Percentiles rank a stretch among this genome's conserved stretches.
phyloP scores from a whole-genome alignment of 2,797 vertebrate genomes.

The Atherinosoma microstoma region DNA sequence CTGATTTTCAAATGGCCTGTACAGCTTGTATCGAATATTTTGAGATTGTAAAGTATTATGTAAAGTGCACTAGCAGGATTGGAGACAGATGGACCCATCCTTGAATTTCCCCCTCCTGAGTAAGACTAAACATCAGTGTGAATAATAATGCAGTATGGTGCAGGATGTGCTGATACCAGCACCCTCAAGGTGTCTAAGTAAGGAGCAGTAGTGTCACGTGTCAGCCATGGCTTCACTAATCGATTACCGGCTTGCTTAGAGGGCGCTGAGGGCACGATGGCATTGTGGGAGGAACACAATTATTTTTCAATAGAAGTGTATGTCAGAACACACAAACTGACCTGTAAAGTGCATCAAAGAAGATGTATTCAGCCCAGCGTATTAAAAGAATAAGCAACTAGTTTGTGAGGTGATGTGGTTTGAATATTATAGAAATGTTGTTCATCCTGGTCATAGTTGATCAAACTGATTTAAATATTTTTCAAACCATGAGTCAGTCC shows the following conservation, averaged over 20 bases:
- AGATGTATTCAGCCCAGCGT: constrained; percentile 1
- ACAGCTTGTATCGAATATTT: background rate
- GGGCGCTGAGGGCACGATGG: constrained; percentile 7
- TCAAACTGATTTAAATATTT: constrained; percentile 15
- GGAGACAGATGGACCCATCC: background rate
- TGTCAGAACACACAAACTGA: constrained; percentile 3
- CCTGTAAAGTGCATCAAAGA: background rate
- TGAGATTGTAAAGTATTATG: background rate
- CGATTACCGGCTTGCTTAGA: constrained; percentile 15
- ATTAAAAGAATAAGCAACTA: constrained; percentile 1
- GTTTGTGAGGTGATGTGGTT: background rate
- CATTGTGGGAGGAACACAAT: background rate
- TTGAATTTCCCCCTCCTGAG: background rate
- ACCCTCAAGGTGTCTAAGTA: constrained; percentile 20
- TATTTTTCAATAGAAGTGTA: constrained; percentile 15
- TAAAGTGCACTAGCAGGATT: background rate
- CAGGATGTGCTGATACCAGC: constrained; percentile 19
- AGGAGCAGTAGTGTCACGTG: constrained; percentile 25
- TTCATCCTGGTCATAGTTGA: constrained; percentile 18
- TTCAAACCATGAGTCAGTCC: constrained; percentile 15
- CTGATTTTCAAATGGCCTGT: background rate
- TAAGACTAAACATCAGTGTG: constrained; percentile 2
- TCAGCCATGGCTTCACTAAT: constrained; percentile 29
- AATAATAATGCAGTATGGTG: constrained; percentile 21
- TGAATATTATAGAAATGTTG: background rate